Percentiles rank a stretch among this genome's conserved stretches.
Evolutionary conservation across 1,140 invertebrate species (phyloP).

Genomic region (Zaprionus africanus): DNA sequence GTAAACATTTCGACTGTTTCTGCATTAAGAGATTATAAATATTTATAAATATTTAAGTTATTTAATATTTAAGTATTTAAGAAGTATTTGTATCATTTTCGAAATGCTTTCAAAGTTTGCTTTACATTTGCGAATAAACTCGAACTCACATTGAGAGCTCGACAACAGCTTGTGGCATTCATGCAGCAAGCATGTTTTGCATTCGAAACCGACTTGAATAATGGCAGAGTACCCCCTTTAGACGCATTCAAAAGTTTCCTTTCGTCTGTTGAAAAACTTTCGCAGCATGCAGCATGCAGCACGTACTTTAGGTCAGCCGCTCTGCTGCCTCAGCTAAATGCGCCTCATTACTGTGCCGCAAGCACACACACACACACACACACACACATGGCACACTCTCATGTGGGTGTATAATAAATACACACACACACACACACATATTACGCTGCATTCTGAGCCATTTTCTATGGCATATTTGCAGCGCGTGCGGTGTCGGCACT

Average conservation of each 20-base stretch:
- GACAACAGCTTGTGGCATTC: slow-evolving; percentile 28
- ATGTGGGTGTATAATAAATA: slow-evolving; percentile 44
- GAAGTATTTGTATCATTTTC: background rate
- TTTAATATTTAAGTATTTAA: too few species aligned
- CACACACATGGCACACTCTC: slow-evolving; percentile 9
- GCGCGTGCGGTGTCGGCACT: slow-evolving; percentile 47
- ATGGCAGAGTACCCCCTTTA: slow-evolving; percentile 1
- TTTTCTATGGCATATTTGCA: slow-evolving; percentile 78
- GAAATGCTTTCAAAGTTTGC: background rate
- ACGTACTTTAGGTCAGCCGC: slow-evolving; percentile 43
- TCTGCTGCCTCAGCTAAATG: slow-evolving; percentile 68
- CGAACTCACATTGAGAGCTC: slow-evolving; percentile 14
- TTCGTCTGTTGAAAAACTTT: slow-evolving; percentile 31
- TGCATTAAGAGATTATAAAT: too few species aligned
- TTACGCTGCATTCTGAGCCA: slow-evolving; percentile 50
- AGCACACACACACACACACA: slow-evolving; percentile 3
- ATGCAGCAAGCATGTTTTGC: background rate
- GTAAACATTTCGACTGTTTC: background rate
- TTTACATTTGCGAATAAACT: slow-evolving; percentile 6
- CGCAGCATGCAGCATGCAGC: slow-evolving; percentile 20
- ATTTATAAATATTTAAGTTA: too few species aligned
- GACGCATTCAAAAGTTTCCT: slow-evolving; percentile 41
- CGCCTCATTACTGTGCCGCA: slow-evolving; percentile 69
- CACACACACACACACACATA: slow-evolving; percentile 18
- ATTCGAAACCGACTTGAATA: slow-evolving; percentile 33